These are phyloP conservation scores for Pelecanus crispus DNA, from an alignment of 2,113 vertebrate species.

Conservation along the genomic window DNA sequence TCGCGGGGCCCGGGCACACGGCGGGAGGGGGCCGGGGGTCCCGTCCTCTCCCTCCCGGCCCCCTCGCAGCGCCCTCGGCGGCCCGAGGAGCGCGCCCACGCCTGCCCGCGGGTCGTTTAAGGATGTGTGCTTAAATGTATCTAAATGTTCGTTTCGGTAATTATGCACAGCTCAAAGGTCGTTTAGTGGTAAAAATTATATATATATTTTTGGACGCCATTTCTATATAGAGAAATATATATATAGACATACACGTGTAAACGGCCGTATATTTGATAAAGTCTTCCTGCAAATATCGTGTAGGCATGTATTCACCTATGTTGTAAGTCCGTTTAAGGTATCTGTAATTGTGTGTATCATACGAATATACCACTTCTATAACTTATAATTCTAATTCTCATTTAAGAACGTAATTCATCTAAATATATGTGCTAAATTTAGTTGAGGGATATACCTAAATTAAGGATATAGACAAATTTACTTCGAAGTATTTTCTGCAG, in stretches of 20 bases:
- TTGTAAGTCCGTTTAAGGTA: not conserved
- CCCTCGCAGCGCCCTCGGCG: not conserved
- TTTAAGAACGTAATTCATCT: not conserved
- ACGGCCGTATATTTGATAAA: not conserved
- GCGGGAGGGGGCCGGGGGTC: too few species aligned
- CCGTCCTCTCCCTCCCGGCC: not conserved
- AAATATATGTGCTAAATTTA: not conserved
- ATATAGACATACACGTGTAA: not conserved
- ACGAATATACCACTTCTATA: not conserved
- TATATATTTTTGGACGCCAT: not conserved
- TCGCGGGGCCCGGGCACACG: too few species aligned
- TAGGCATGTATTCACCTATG: rapidly evolving
- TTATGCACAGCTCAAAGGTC: not conserved
- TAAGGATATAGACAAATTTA: not conserved
- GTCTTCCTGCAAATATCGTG: not conserved
- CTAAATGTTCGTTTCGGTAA: not conserved
- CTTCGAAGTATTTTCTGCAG: not conserved
- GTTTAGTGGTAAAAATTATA: not conserved
- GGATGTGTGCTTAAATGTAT: not conserved
- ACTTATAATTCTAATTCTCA: not conserved
- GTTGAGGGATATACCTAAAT: not conserved
- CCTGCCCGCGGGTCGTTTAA: not conserved
- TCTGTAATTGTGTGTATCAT: not conserved
- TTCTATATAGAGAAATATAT: too few species aligned
- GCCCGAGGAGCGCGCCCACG: too few species aligned